These are phyloP conservation scores for Noctuana brunneofusca DNA, from an alignment of 2,888 invertebrate genomes.

Conservation along the genomic window DNA sequence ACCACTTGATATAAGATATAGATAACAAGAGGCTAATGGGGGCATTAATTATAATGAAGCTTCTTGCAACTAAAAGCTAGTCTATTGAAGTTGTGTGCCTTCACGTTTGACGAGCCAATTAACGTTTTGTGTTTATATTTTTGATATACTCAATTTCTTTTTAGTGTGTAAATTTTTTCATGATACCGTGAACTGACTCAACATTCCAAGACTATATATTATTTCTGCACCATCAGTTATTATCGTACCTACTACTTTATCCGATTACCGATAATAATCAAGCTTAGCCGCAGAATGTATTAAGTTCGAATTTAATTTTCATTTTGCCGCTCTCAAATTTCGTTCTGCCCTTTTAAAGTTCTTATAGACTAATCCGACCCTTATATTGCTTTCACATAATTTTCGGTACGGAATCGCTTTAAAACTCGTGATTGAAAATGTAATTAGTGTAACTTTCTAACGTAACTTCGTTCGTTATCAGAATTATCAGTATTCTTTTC, in stretches of 20 bases:
- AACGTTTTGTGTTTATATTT: no score
- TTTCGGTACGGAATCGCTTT: conserved; percentile 3
- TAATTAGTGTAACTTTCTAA: background rate
- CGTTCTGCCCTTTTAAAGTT: conserved; percentile 21
- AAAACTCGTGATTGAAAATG: conserved; percentile 4
- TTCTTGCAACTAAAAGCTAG: no score
- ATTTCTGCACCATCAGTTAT: background rate
- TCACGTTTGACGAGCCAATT: no score
- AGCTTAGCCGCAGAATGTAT: conserved; percentile 60
- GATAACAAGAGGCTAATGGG: no score
- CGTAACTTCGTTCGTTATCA: no score
- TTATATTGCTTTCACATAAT: conserved; percentile 21
- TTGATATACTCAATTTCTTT: no score
- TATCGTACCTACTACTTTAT: conserved; percentile 42
- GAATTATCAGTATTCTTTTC: background rate
- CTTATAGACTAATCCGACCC: conserved; percentile 19
- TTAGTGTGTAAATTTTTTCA: no score
- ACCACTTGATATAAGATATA: no score
- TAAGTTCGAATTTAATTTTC: conserved; percentile 56
- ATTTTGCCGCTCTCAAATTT: conserved; percentile 37
- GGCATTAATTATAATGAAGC: no score
- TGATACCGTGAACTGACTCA: background rate
- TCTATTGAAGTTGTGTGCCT: no score
- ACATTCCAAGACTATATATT: background rate
- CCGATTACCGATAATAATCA: conserved; percentile 71